A percentile compares a stretch with the other conserved stretches of the same genome.
Conservation (phyloP, 64 coral and sea anemone species). For the Acropora yongei region DNA sequence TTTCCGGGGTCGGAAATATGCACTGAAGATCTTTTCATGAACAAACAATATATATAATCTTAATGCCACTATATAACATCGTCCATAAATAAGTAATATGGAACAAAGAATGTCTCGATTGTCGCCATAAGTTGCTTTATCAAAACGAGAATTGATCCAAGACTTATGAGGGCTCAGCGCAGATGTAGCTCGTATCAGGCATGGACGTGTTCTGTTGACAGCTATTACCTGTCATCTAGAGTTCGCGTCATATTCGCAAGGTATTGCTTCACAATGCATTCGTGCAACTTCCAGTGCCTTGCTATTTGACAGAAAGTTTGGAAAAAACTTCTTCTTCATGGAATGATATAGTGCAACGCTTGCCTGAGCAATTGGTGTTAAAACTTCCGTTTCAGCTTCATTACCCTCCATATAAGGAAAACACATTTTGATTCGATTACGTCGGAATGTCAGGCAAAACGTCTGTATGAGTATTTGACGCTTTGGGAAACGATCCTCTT, state of each 20-base stretch:
- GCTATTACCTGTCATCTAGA: neutral
- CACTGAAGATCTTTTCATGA: no score
- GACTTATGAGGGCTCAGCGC: neutral
- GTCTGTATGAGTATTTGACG: no score
- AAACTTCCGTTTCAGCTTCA: neutral
- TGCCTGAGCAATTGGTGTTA: neutral
- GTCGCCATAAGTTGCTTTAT: neutral
- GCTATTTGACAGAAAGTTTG: neutral
- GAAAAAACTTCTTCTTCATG: neutral
- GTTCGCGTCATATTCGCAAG: neutral
- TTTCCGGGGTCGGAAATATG: no score
- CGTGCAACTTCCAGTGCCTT: neutral
- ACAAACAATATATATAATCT: no score
- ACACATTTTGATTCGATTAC: neutral
- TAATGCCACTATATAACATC: no score
- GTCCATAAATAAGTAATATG: neutral
- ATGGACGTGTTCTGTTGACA: neutral
- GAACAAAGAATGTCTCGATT: constrained; percentile 17
- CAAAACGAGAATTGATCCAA: constrained; percentile 6
- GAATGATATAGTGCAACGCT: neutral
- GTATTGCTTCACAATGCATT: neutral
- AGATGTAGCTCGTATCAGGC: neutral
- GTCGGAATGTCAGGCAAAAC: neutral
- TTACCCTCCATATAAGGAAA: neutral
- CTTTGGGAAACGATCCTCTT: neutral